Conservation (phyloP, 2,888 invertebrate genomes). For the Mythimna loreyi region DNA sequence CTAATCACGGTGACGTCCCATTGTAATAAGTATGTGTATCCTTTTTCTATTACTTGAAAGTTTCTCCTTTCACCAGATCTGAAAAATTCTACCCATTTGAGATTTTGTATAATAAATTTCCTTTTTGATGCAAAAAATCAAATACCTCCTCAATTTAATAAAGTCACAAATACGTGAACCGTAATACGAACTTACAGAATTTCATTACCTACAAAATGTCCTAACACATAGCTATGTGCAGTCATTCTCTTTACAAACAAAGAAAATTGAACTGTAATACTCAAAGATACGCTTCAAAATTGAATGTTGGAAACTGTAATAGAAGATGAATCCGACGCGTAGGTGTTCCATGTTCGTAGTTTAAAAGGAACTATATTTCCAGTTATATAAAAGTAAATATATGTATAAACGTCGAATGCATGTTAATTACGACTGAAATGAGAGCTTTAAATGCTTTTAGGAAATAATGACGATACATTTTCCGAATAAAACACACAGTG, state of each 20-base stretch:
- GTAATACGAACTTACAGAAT: constrained; percentile 52
- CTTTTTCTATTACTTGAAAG: no score
- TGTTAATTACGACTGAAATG: constrained; percentile 28
- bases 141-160: constrained; percentile 9
- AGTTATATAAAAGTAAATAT: constrained; percentile 11
- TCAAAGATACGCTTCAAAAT: constrained; percentile 21
- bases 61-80: no score
- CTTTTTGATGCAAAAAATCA: no score
- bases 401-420: constrained; percentile 1
- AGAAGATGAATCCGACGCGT: constrained; percentile 42
- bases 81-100: no score
- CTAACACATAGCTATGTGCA: neutral
- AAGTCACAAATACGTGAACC: constrained; percentile 23
- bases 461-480: constrained; percentile 9
- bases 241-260: neutral
- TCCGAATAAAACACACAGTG: constrained; percentile 13
- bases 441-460: constrained; percentile 20
- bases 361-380: constrained; percentile 25
- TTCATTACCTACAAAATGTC: constrained; percentile 42
- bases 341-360: constrained; percentile 47
- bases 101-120: no score
- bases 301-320: constrained; percentile 1
- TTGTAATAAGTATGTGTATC: no score
- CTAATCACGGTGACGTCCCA: no score
- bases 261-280: constrained; percentile 12